Evolutionary conservation across 2,888 invertebrate species (phyloP).

Genomic region (Thelaira solivaga): DNA sequence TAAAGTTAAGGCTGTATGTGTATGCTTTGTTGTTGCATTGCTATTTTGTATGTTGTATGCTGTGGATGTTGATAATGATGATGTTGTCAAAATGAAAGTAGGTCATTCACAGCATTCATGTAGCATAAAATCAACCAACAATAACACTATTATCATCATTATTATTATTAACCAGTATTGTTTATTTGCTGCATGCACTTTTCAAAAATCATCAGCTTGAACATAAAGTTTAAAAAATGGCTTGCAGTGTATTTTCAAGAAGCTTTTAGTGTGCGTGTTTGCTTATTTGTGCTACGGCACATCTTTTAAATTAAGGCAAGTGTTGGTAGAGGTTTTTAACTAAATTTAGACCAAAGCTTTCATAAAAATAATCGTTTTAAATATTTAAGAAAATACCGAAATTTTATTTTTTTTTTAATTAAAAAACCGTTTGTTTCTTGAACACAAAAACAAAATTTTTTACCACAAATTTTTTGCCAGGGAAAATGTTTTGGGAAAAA

Average conservation of each 20-base stretch:
- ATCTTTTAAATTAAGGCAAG: no score
- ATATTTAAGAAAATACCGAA: no score
- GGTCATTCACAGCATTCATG: constrained; percentile 57
- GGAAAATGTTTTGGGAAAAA: no score
- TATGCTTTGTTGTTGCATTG: neutral
- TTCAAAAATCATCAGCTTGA: neutral
- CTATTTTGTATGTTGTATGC: neutral
- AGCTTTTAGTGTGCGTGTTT: neutral
- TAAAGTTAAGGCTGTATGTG: neutral
- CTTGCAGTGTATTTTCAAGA: neutral
- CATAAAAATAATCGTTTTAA: no score
- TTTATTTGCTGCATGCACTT: neutral
- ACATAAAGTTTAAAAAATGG: neutral
- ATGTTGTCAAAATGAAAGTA: constrained; percentile 60
- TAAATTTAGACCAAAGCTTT: no score
- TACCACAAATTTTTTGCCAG: no score
- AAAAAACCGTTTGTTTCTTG: no score
- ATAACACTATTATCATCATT: neutral
- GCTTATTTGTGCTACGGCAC: no score
- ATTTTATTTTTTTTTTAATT: no score
- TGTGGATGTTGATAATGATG: constrained; percentile 26
- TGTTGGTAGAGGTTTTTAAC: no score
- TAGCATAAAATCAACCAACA: neutral
- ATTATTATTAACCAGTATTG: no score
- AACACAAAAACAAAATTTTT: no score